Percentiles rank a stretch among this genome's conserved stretches.
phyloP scores from a whole-genome alignment of 2,888 invertebrate species.

The Axea sp. region DNA sequence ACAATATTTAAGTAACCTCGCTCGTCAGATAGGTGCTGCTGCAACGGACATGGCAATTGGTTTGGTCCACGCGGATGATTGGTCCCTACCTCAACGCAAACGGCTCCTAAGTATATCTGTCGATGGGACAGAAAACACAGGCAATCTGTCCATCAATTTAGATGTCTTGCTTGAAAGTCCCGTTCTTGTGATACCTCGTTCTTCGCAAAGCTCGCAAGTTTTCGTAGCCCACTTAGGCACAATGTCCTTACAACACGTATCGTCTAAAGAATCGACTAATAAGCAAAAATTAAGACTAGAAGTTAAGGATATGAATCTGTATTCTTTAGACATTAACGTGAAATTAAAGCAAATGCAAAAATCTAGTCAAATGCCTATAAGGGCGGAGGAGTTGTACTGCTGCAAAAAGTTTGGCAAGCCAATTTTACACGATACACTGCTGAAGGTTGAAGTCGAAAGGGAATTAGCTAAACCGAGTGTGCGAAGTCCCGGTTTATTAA shows the following conservation, averaged over 20 bases:
- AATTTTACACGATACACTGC: conserved; percentile 92
- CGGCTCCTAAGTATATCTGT: conserved; percentile 79
- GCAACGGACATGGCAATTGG: conserved; percentile 97
- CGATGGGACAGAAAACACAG: conserved; percentile 76
- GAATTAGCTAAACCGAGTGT: conserved; percentile 65
- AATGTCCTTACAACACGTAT: conserved; percentile 83
- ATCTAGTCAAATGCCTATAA: conserved; percentile 76
- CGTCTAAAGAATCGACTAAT: conserved; percentile 67
- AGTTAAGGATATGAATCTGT: conserved; percentile 92
- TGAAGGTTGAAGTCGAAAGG: conserved; percentile 85
- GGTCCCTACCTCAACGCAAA: conserved; percentile 80
- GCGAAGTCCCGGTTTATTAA: conserved; percentile 68
- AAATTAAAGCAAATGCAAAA: conserved; percentile 66
- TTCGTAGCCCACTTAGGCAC: conserved; percentile 95
- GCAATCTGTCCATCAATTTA: conserved; percentile 80
- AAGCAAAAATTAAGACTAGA: conserved; percentile 81
- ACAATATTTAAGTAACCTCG: conserved; percentile 91
- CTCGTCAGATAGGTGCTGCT: conserved; percentile 91
- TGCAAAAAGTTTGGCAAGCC: conserved; percentile 88
- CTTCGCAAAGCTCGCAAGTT: conserved; percentile 88
- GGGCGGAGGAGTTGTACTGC: conserved; percentile 87
- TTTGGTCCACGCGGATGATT: conserved; percentile 86
- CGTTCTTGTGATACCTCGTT: conserved; percentile 92
- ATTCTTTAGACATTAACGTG: conserved; percentile 84
- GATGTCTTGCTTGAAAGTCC: conserved; percentile 94